Evolutionary conservation across 2,113 vertebrate species (phyloP).

Genomic region (Pantherophis guttatus): DNA sequence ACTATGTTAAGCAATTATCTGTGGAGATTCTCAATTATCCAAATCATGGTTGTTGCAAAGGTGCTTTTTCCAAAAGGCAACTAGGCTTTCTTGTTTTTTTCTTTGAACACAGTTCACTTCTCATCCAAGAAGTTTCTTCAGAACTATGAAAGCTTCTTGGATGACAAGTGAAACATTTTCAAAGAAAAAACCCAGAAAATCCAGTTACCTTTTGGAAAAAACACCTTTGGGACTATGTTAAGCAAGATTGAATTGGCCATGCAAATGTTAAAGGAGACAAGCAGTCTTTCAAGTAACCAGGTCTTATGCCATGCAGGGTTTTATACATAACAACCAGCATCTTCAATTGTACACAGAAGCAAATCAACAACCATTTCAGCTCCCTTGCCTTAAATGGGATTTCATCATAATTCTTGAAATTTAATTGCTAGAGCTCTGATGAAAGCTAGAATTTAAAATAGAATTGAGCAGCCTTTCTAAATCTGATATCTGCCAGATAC

Average conservation of each 20-base stretch:
- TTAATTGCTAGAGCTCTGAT: background rate
- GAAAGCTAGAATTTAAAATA: background rate
- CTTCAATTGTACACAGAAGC: background rate
- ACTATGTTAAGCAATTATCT: background rate
- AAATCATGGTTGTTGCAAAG: background rate
- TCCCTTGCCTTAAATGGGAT: background rate
- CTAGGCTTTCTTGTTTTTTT: no score
- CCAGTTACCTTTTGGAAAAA: no score
- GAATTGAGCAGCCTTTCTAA: background rate
- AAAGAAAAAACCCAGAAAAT: no score
- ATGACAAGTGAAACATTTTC: background rate
- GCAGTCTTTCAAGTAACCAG: background rate
- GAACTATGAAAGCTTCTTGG: background rate
- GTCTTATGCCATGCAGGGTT: background rate
- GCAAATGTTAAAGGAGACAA: background rate
- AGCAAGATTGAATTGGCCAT: background rate
- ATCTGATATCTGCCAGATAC: background rate
- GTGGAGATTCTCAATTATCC: background rate
- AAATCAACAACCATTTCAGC: background rate
- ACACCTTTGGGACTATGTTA: background rate
- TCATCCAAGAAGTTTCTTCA: background rate
- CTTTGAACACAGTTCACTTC: background rate
- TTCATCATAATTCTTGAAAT: background rate
- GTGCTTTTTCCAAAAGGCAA: background rate
- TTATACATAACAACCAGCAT: background rate